Percentiles rank a stretch among this genome's conserved stretches.
Evolutionary conservation across 2,797 vertebrate species (phyloP).

Genomic region (Bradypodion pumilum): DNA sequence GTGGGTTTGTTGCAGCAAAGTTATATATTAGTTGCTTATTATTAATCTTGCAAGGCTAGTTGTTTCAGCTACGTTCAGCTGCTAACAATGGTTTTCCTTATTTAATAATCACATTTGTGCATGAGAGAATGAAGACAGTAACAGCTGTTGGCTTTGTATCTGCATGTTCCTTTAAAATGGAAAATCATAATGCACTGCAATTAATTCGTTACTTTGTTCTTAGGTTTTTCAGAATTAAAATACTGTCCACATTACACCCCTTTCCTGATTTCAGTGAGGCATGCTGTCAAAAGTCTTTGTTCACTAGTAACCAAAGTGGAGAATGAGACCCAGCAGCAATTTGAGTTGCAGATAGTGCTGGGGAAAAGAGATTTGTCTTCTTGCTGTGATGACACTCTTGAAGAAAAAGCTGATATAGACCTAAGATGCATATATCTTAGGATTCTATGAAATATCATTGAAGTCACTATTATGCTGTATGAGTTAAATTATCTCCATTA

Average conservation of each 20-base stretch:
- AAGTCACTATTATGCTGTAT: too few relatives aligned
- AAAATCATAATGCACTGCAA: not conserved
- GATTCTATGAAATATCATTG: too few relatives aligned
- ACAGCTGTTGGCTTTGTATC: conserved; percentile 1
- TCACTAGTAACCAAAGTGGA: too few relatives aligned
- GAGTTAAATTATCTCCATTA: not conserved
- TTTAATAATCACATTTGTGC: not conserved
- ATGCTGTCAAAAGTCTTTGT: not conserved
- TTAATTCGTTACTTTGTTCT: not conserved
- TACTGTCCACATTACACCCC: not conserved
- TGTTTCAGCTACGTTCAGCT: not conserved
- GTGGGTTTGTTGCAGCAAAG: not conserved
- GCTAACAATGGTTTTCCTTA: not conserved
- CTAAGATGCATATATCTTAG: not conserved
- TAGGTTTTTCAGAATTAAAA: not conserved
- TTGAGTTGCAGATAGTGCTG: not conserved
- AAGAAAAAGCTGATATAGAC: not conserved
- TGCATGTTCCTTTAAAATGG: not conserved
- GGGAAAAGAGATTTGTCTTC: not conserved
- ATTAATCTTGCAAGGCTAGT: not conserved
- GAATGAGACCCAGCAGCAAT: too few relatives aligned
- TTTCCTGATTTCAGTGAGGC: not conserved
- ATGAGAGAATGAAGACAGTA: not conserved
- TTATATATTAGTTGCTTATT: not conserved
- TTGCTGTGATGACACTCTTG: not conserved